Conservation (phyloP, 2,888 invertebrate species). For the Entomobrya multifasciata region DNA sequence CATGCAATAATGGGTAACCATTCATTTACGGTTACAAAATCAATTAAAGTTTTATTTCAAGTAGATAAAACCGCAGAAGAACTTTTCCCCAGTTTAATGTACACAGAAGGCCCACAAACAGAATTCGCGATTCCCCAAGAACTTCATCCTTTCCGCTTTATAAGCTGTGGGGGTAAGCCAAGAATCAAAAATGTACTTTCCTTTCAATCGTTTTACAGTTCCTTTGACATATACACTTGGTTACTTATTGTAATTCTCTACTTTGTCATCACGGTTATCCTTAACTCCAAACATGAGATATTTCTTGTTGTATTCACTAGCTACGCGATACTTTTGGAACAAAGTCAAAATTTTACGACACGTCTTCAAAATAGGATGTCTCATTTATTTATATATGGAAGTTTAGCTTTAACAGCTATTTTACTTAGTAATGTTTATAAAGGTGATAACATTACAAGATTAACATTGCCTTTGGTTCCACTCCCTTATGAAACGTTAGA, state of each 20-base stretch:
- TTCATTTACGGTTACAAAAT: background rate
- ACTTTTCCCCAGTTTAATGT: background rate
- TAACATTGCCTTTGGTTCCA: background rate
- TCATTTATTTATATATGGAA: background rate
- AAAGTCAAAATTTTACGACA: background rate
- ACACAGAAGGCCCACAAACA: background rate
- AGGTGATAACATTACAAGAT: conserved; percentile 14
- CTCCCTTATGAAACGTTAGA: background rate
- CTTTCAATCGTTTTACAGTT: background rate
- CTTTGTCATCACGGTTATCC: background rate
- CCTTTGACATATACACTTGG: conserved; percentile 5
- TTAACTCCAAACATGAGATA: background rate
- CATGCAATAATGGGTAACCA: background rate
- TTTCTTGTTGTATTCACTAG: background rate
- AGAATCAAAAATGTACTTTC: background rate
- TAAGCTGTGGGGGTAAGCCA: background rate
- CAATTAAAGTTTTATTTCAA: background rate
- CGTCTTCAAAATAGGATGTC: background rate
- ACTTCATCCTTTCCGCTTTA: conserved; percentile 9
- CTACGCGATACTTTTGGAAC: conserved; percentile 2
- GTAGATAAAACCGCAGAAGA: background rate
- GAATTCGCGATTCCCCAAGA: background rate
- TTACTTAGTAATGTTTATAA: conserved; percentile 12
- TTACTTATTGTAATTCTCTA: background rate
- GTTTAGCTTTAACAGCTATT: background rate